These are phyloP conservation scores for Syngnathus typhle DNA, from an alignment of 2,113 vertebrate species.

Conservation along the genomic window DNA sequence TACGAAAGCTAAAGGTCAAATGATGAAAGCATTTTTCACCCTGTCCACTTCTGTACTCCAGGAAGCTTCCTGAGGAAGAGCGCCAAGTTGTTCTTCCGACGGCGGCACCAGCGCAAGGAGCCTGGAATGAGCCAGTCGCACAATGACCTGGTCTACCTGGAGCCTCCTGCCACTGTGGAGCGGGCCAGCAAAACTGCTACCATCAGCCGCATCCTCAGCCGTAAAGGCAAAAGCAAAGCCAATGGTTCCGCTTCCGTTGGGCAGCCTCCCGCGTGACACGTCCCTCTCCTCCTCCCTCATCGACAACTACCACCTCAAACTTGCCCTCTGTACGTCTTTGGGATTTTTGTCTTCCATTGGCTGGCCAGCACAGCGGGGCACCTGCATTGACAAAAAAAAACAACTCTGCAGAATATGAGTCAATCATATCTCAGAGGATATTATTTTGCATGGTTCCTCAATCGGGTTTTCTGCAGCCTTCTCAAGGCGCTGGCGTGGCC, in stretches of 20 bases:
- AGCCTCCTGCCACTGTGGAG: conserved; percentile 73
- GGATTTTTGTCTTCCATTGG: conserved; percentile 1
- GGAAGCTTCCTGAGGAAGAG: conserved; percentile 86
- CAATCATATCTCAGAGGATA: conserved; percentile 24
- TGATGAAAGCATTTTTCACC: no score
- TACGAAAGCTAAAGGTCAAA: background rate
- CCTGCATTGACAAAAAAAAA: conserved; percentile 17
- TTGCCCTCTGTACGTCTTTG: conserved; percentile 16
- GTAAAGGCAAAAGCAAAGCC: conserved; percentile 76
- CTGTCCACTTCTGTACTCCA: conserved; percentile 44
- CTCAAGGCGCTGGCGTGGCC: conserved; percentile 52
- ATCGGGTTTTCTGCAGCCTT: conserved; percentile 39
- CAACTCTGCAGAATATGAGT: background rate
- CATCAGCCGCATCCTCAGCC: conserved; percentile 78
- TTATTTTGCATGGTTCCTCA: conserved; percentile 37
- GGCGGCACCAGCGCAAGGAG: conserved; percentile 88
- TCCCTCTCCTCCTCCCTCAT: background rate
- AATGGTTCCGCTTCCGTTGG: conserved; percentile 67
- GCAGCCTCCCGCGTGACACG: conserved; percentile 55
- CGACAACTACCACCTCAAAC: conserved; percentile 1
- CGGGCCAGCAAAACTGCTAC: conserved; percentile 77
- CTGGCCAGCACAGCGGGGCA: conserved; percentile 3
- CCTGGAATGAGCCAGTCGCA: conserved; percentile 96
- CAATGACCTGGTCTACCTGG: conserved; percentile 89
- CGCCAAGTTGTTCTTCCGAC: conserved; percentile 89